Base-by-base conservation (phyloP, 2,797 vertebrate species). In the Lagocephalus sceleratus region DNA sequence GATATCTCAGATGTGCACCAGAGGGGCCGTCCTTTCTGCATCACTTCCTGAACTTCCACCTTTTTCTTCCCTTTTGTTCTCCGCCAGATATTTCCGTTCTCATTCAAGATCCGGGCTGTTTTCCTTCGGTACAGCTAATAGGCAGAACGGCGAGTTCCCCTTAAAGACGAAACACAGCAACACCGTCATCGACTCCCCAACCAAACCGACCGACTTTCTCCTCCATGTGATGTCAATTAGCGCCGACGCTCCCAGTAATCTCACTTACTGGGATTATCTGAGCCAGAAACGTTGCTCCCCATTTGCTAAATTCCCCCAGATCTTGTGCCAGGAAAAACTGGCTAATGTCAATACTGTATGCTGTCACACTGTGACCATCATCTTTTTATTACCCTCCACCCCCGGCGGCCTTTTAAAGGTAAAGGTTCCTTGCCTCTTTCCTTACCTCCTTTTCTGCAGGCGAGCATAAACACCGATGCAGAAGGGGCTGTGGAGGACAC, bases 141-240 rank as follows among this genome's bases (percentile, higher is more conserved):
- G 58, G 45, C 49, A 58, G 64, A 85, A 83, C 70, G 69, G 63
- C 60, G 52, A 76, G 68, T 78, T 86, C 88, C 76, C 73, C 83
- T 75, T 75, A 66, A 81, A 85, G 85, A 60, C 87, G 88, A 89
- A 88, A 80, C 49, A 74, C 79, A 88, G 67, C 87, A 90, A 75
- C 86, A 87, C 85, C 82, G 85, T 77, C 60, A 61, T 72, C 71
- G 63, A 73, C 75, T 81, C 74, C 52, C 54, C 69, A 82, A 76
- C 60, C 67, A 64, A 71, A 50, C 35, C 60, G 76, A 78, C 67
- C 58, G 66, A 59, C 54, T 56, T 58, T 66, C 17, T 63, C 35
- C 54, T 51, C 50, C 85, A 88, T 82, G 70, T 87, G 88, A 68
- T 78, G 71, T 70, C 83, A 82, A 89, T 88, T 89, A 90, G 60